Evolutionary conservation across 2,888 invertebrate species (phyloP).

Genomic region (Hydrotaea diabolus): DNA sequence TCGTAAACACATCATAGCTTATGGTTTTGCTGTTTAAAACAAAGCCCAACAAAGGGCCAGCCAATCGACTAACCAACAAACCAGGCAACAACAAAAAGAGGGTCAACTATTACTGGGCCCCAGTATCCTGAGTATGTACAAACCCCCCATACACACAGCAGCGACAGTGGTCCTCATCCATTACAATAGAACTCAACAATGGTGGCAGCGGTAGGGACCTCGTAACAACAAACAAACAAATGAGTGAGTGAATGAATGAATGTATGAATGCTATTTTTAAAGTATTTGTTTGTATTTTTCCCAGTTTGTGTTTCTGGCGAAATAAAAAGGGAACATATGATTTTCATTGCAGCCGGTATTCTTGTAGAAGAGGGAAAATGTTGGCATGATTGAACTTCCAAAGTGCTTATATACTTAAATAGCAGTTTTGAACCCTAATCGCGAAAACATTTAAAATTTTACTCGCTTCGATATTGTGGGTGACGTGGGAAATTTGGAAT

Average conservation of each 20-base stretch:
- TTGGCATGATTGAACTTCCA: background rate
- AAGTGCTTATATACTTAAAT: no score
- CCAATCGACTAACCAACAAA: background rate
- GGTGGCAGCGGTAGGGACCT: background rate
- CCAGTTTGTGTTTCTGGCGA: background rate
- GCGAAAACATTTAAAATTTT: no score
- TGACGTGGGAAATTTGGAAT: no score
- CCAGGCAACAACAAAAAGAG: conserved; percentile 30
- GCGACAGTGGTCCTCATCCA: background rate
- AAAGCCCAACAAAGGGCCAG: conserved; percentile 2
- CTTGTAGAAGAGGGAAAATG: background rate
- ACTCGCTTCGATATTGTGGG: no score
- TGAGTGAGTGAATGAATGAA: conserved; percentile 1
- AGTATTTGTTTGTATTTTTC: conserved; percentile 4
- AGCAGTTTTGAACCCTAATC: no score
- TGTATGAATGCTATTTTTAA: conserved; percentile 22
- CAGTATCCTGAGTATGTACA: background rate
- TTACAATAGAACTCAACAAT: conserved; percentile 1
- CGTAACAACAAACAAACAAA: background rate
- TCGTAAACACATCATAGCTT: conserved; percentile 66
- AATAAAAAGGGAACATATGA: conserved; percentile 33
- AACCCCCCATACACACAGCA: background rate
- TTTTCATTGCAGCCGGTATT: conserved; percentile 4
- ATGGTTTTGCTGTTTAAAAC: conserved; percentile 38
- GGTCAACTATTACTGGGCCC: background rate